Evolutionary conservation across 2,113 vertebrate genomes (phyloP).

Genomic region (Cygnus atratus): DNA sequence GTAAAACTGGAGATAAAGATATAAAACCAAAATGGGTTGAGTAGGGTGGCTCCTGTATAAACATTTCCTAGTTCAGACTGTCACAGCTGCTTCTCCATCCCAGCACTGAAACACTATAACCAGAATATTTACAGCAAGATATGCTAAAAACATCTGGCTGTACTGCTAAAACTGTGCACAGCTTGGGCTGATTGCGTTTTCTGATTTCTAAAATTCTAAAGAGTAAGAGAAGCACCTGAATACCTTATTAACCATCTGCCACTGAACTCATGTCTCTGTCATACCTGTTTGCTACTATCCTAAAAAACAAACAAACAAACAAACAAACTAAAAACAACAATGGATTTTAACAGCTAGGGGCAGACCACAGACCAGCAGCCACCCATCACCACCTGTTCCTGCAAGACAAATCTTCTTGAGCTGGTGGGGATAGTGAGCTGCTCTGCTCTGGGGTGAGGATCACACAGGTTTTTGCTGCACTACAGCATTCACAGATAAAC

Average conservation of each 20-base stretch:
- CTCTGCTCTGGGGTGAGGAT: not conserved
- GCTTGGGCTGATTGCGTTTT: not conserved
- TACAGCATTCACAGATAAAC: not conserved
- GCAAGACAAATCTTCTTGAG: not conserved
- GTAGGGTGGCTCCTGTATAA: not conserved
- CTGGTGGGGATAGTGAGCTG: fast-evolving
- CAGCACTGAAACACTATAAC: not conserved
- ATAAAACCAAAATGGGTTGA: not conserved
- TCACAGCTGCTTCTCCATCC: not conserved
- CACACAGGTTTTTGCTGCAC: fast-evolving
- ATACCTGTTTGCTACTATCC: not conserved
- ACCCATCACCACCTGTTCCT: fast-evolving
- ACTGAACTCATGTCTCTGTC: not conserved
- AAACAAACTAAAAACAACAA: not conserved
- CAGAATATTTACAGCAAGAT: not conserved
- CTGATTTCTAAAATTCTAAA: not conserved
- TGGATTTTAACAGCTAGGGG: not conserved
- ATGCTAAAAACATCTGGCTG: not conserved
- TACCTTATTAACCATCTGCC: not conserved
- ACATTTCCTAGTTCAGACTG: not conserved
- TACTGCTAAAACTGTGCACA: not conserved
- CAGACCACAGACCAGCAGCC: not conserved
- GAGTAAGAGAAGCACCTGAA: not conserved
- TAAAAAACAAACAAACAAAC: not conserved
- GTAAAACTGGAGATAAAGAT: not conserved